A percentile compares a stretch with the other conserved stretches of the same genome.
Evolutionary conservation across 2,888 invertebrate species (phyloP).

Genomic region (Patella ulyssiponensis): DNA sequence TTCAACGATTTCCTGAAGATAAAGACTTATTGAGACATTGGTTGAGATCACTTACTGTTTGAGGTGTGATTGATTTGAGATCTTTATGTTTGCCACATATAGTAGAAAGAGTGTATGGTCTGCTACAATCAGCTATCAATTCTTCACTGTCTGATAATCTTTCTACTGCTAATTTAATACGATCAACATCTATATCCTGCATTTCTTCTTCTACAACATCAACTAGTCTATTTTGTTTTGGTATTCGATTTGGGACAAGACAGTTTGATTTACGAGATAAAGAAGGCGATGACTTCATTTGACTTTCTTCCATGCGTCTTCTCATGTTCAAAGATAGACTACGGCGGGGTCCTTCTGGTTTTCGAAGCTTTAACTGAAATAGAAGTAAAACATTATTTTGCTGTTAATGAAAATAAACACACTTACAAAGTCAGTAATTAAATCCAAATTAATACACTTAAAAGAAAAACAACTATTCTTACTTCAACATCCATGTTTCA

Average conservation of each 20-base stretch:
- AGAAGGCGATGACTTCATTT: neutral
- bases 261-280: neutral
- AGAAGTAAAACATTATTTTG: neutral
- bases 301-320: neutral
- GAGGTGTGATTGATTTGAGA: conserved; percentile 10
- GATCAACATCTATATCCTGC: neutral
- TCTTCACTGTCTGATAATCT: too few species aligned
- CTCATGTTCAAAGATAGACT: neutral
- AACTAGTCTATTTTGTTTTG: too few species aligned
- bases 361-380: neutral
- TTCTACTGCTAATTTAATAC: too few species aligned
- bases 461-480: too few species aligned
- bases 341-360: neutral
- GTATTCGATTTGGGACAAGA: neutral
- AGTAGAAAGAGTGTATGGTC: conserved; percentile 10
- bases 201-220: neutral
- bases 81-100: conserved; percentile 10
- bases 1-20: too few species aligned
- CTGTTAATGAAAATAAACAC: too few species aligned
- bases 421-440: too few species aligned
- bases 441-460: too few species aligned
- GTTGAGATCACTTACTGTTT: too few species aligned
- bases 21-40: neutral
- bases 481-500: too few species aligned
- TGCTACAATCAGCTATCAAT: too few species aligned